phyloP scores from a whole-genome alignment of 2,888 invertebrate species.

The Aplocera efformata region DNA sequence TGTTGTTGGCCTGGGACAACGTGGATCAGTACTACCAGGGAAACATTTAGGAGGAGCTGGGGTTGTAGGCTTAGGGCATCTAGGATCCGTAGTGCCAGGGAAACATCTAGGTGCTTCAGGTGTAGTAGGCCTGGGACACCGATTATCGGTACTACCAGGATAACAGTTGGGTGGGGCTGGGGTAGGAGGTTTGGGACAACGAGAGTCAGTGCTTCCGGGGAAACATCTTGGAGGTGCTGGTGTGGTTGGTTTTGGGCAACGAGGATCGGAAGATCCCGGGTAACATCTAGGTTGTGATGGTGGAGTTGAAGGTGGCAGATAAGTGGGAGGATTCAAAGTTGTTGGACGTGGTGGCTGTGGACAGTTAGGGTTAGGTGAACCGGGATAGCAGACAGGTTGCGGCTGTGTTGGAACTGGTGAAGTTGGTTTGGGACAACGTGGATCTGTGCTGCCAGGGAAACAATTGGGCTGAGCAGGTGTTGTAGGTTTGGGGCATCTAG shows the following conservation, averaged over 20 bases:
- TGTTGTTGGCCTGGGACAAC: slow-evolving; percentile 40
- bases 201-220: slow-evolving; percentile 28
- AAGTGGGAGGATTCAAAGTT: slow-evolving; percentile 31
- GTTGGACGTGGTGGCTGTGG: slow-evolving; percentile 32
- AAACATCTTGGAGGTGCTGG: slow-evolving; percentile 33
- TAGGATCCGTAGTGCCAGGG: slow-evolving; percentile 35
- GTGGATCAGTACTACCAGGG: slow-evolving; percentile 30
- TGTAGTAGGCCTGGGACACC: slow-evolving; percentile 34
- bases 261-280: slow-evolving; percentile 39
- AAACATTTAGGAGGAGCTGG: slow-evolving; percentile 29
- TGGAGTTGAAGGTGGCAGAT: slow-evolving; percentile 26
- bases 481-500: slow-evolving; percentile 32
- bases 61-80: slow-evolving; percentile 34
- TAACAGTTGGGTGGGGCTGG: slow-evolving; percentile 26
- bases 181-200: slow-evolving; percentile 30
- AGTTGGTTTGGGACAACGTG: slow-evolving; percentile 39
- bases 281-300: slow-evolving; percentile 41
- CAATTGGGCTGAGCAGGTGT: slow-evolving; percentile 17
- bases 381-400: slow-evolving; percentile 33
- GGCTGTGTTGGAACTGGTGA: slow-evolving; percentile 22
- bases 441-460: slow-evolving; percentile 31
- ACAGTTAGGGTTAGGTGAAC: slow-evolving; percentile 33
- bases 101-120: slow-evolving; percentile 21
- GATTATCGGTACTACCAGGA: slow-evolving; percentile 30
- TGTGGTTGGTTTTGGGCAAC: slow-evolving; percentile 36